Evolutionary conservation across 2,888 invertebrate species (phyloP).

Genomic region (Autographa pulchrina): DNA sequence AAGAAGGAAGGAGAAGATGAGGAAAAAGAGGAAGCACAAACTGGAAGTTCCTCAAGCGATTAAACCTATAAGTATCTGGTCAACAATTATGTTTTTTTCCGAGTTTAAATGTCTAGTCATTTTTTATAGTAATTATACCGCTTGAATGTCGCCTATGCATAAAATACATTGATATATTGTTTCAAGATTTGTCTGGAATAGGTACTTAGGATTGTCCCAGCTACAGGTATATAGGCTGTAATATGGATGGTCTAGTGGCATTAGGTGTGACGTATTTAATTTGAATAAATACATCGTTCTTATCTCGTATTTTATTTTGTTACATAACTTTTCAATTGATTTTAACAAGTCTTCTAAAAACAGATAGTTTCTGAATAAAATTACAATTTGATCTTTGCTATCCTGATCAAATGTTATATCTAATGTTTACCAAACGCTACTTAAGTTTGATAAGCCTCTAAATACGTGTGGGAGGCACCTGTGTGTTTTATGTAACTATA

Average conservation of each 20-base stretch:
- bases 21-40: conserved; percentile 69
- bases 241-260: not conserved
- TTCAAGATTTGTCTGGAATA: not conserved
- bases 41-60: conserved; percentile 74
- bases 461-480: not conserved
- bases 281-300: not conserved
- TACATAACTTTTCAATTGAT: not conserved
- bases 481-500: conserved; percentile 69
- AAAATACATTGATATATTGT: not conserved
- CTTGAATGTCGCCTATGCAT: not conserved
- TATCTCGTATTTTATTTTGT: not conserved
- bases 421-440: conserved; percentile 5
- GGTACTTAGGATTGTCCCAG: not conserved
- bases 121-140: conserved; percentile 41
- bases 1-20: conserved; percentile 77
- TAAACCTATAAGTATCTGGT: conserved; percentile 45
- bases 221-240: not conserved
- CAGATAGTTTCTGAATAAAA: too few species aligned
- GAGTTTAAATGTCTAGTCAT: conserved; percentile 53
- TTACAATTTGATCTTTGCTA: too few species aligned
- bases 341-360: too few species aligned
- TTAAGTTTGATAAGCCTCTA: conserved; percentile 6
- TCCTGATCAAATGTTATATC: not conserved
- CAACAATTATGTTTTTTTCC: not conserved
- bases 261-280: not conserved